phyloP scores from a whole-genome alignment of 2,888 invertebrate genomes.

The Phortica magna region DNA sequence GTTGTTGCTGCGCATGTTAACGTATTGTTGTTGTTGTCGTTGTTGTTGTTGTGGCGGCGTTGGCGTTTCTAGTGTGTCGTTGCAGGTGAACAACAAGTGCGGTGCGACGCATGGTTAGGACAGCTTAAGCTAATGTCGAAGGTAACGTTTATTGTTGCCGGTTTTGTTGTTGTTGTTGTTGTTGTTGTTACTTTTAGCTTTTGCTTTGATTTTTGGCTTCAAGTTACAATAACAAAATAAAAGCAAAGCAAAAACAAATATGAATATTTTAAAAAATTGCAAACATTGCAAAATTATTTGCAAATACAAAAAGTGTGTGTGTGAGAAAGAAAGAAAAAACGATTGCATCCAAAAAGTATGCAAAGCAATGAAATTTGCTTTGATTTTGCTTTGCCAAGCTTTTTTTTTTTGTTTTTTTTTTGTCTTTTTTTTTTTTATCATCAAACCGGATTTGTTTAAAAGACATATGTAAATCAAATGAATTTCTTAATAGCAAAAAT shows the following conservation, averaged over 20 bases:
- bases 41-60: constrained; percentile 45
- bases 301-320: not conserved
- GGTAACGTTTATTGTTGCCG: constrained; percentile 37
- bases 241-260: constrained; percentile 37
- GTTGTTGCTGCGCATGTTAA: constrained; percentile 28
- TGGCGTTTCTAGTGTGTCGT: constrained; percentile 37
- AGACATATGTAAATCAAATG: no score
- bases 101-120: not conserved
- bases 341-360: constrained; percentile 24
- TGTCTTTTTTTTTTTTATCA: not conserved
- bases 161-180: constrained; percentile 38
- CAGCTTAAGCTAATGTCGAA: constrained; percentile 41
- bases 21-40: no score
- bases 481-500: no score
- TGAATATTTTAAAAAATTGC: constrained; percentile 16
- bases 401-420: constrained; percentile 33
- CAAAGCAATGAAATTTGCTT: constrained; percentile 44
- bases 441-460: no score
- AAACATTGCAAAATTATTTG: not conserved
- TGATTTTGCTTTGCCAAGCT: no score
- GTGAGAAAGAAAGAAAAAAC: no score
- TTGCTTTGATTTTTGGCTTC: constrained; percentile 20
- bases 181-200: constrained; percentile 42
- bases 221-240: no score
- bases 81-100: constrained; percentile 13